Percentiles rank a stretch among this genome's conserved stretches.
These are phyloP conservation scores for Mnemiopsis leidyi DNA, from an alignment of 37 sponge, comb jelly and placozoan genomes.

Conservation along the genomic window DNA sequence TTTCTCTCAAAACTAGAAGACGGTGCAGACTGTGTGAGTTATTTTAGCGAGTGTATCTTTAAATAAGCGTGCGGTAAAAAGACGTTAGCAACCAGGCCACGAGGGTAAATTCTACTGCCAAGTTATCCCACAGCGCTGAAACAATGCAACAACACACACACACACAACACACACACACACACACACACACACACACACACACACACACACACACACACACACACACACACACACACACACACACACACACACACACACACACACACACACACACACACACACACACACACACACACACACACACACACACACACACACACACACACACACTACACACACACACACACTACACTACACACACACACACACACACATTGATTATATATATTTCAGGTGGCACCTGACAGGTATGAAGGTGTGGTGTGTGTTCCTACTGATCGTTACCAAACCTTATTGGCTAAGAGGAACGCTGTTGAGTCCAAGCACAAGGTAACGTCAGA, in stretches of 20 bases:
- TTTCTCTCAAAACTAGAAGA: no score
- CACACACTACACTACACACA: neutral
- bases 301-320: neutral
- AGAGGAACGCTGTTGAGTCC: slow-evolving; percentile 16
- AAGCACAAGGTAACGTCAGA: slow-evolving; percentile 66
- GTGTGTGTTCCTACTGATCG: slow-evolving; percentile 28
- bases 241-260: slow-evolving; percentile 63
- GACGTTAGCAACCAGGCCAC: no score
- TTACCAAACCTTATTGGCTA: neutral
- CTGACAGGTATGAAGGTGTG: slow-evolving; percentile 54
- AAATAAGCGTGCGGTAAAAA: no score
- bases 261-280: slow-evolving; percentile 35
- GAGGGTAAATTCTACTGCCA: no score
- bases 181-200: slow-evolving; percentile 43
- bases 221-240: slow-evolving; percentile 56
- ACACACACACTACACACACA: neutral
- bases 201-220: slow-evolving; percentile 55
- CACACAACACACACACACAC: neutral
- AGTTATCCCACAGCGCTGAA: no score
- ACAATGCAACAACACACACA: no score
- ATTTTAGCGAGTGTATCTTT: no score
- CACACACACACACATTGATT: slow-evolving; percentile 61
- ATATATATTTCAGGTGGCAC: slow-evolving; percentile 62
- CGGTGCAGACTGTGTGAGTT: no score
- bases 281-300: neutral